Conservation (phyloP, 2,113 vertebrate species). For the Tragelaphus imberbis region DNA sequence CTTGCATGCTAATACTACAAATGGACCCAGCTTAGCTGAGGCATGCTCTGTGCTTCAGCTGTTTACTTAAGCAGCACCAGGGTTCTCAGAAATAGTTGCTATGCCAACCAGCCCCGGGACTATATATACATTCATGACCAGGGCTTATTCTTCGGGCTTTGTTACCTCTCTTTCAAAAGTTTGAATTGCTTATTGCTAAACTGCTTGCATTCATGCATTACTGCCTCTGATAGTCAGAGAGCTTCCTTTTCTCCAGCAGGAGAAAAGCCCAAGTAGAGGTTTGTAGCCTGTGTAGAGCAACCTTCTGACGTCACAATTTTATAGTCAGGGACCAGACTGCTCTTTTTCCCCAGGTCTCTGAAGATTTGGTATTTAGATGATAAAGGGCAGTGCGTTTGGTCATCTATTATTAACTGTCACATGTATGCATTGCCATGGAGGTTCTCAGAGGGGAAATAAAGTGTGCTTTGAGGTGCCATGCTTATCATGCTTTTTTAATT, state of each 20-base stretch:
- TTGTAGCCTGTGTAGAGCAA: conserved; percentile 55
- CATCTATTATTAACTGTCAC: conserved; percentile 78
- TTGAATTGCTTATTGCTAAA: conserved; percentile 64
- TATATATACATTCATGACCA: conserved; percentile 79
- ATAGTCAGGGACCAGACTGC: conserved; percentile 68
- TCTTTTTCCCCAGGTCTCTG: conserved; percentile 70
- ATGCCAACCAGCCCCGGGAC: conserved; percentile 80
- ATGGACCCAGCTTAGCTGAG: conserved; percentile 73
- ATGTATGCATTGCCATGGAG: conserved; percentile 54
- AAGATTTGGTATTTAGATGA: conserved; percentile 75
- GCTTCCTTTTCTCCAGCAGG: background rate
- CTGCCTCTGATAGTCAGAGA: background rate
- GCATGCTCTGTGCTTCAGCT: conserved; percentile 71
- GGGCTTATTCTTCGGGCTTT: conserved; percentile 75
- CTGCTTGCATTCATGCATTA: conserved; percentile 52
- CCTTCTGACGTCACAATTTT: conserved; percentile 73
- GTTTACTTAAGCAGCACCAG: conserved; percentile 80
- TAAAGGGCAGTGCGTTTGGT: conserved; percentile 77
- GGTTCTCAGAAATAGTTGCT: conserved; percentile 81
- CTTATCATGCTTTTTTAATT: conserved; percentile 48
- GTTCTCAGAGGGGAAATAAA: conserved; percentile 70
- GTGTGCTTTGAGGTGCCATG: conserved; percentile 29
- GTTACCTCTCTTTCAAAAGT: conserved; percentile 74
- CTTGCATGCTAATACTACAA: conserved; percentile 66
- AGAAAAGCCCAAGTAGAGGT: conserved; percentile 51